Conservation (phyloP, 1,140 invertebrate species). For the Drosophila sechellia region DNA sequence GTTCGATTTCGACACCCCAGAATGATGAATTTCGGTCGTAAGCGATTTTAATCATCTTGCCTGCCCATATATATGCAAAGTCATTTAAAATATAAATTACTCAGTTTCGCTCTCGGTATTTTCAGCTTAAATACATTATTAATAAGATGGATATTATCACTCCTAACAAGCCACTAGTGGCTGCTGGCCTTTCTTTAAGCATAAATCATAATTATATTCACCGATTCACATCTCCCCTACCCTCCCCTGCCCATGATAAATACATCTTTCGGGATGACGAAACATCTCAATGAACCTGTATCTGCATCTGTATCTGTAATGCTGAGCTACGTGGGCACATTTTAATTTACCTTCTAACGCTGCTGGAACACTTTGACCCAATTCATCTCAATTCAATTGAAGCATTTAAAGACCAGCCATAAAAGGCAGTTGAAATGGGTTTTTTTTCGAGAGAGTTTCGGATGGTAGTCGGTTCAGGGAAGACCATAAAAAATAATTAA, state of each 20-base stretch:
- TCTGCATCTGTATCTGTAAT: constrained; percentile 21
- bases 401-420: constrained; percentile 63
- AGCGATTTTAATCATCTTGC: constrained; percentile 6
- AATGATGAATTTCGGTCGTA: constrained; percentile 21
- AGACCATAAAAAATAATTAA: constrained; percentile 80
- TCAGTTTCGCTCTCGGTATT: background rate
- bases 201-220: constrained; percentile 55
- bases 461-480: constrained; percentile 65
- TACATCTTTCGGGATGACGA: constrained; percentile 19
- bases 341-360: constrained; percentile 51
- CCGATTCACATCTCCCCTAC: constrained; percentile 11
- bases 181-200: constrained; percentile 42
- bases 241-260: constrained; percentile 9
- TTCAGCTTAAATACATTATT: constrained; percentile 29
- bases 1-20: background rate
- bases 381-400: constrained; percentile 59
- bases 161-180: constrained; percentile 31
- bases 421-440: constrained; percentile 43
- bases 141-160: constrained; percentile 32
- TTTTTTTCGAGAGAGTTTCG: constrained; percentile 27
- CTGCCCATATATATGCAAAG: background rate
- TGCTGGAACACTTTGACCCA: constrained; percentile 73
- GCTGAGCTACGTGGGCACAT: constrained; percentile 49
- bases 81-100: constrained; percentile 29
- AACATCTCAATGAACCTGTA: constrained; percentile 58